These are phyloP conservation scores for Platycnemis pennipes DNA, from an alignment of 2,888 invertebrate species.

Conservation along the genomic window DNA sequence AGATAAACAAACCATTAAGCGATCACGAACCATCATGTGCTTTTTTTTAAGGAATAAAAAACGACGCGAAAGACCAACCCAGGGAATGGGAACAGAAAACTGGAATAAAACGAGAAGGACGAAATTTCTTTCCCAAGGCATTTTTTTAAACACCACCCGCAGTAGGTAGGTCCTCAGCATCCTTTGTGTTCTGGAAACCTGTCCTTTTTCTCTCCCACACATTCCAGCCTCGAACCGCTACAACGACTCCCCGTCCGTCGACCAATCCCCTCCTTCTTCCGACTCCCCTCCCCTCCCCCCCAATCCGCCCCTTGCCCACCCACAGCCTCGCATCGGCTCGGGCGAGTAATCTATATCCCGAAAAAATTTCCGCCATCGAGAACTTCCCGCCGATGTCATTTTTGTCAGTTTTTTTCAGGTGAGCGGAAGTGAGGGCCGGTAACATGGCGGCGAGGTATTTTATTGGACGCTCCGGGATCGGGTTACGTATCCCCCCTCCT, in stretches of 20 bases:
- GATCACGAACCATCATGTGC: background rate
- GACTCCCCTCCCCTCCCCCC: background rate
- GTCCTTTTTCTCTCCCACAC: slow-evolving; percentile 29
- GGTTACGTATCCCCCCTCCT: background rate
- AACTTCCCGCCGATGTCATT: slow-evolving; percentile 64
- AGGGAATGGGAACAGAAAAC: background rate
- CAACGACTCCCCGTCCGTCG: background rate
- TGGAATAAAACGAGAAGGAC: background rate
- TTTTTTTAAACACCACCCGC: background rate
- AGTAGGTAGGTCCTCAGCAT: background rate
- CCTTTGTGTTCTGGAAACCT: background rate
- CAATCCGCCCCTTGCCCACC: background rate
- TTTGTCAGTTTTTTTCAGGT: slow-evolving; percentile 53
- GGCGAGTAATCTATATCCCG: slow-evolving; percentile 63
- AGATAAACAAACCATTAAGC: background rate
- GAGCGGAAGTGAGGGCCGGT: slow-evolving; percentile 60
- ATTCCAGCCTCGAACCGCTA: slow-evolving; percentile 28
- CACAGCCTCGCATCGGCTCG: slow-evolving; percentile 40
- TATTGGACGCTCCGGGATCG: slow-evolving; percentile 50
- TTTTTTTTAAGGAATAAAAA: background rate
- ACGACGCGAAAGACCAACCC: background rate
- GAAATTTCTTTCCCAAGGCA: background rate
- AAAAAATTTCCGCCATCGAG: slow-evolving; percentile 65
- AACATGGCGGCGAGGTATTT: slow-evolving; percentile 64
- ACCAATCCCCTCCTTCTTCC: background rate